Evolutionary conservation across 2,113 vertebrate species (phyloP), one percentile per base, ranked within the genome.

Genomic region (Engraulis encrasicolus): DNA sequence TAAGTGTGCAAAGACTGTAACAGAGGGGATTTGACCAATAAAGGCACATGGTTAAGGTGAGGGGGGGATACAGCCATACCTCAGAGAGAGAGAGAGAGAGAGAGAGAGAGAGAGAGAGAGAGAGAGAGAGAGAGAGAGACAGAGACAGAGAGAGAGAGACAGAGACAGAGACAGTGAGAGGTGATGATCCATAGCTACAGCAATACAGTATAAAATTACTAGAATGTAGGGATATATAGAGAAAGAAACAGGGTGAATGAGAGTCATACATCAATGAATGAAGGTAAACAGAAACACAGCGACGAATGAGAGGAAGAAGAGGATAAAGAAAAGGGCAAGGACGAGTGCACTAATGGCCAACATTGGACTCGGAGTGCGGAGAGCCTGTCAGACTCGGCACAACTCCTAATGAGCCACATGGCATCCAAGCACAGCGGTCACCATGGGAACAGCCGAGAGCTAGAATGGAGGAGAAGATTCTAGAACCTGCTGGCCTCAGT

Each of bases 101-200:
- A 79, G 18, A 81, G 34, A 81, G 31, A 80, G n/a, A 80, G n/a
- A 80, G 1, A 79, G 48, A 48, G 6, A 80, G 45, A 80, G 15
- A 11, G 27, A 31, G 12, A 34, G n/a, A 31, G 12, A 17, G 61
- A 71, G 11, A 71, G 11, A 71, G 58, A 66, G 40, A 31, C 0
- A 49, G 18, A 79, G n/a, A 49, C 18, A 79, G 18, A 48, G 18
- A 17, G 20, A 14, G 15, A 38, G 12, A 78, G 11, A 36, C 6
- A 38, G 31, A 78, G 37, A 37, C 9, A 14, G 78, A 50, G 61
- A 27, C 14, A 14, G 61, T 11, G 23, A 27, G 6, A 71, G 23
- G 31, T n/a, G 11, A 71, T 3, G 40, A 45, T 9, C 40, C 40
- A 45, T 5, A 45, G 40, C 40, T 45, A 45, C 40, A 45, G 40